A percentile compares a stretch with the other conserved stretches of the same genome.
phyloP scores from a whole-genome alignment of 2,888 invertebrate species.

The Torymus auratus region DNA sequence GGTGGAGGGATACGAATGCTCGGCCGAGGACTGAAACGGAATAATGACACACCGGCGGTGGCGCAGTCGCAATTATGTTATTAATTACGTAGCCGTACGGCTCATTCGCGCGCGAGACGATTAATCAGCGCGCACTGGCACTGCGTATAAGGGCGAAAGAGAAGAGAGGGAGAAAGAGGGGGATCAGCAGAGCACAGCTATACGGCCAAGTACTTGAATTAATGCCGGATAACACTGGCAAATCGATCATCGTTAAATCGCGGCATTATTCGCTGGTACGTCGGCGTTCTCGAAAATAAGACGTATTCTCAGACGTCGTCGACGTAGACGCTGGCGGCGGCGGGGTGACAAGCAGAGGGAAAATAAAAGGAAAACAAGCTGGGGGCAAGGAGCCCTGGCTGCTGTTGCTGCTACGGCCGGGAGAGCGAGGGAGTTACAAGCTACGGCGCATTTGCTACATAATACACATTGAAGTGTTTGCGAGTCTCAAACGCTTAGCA shows the following conservation, averaged over 20 bases:
- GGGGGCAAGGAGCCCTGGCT: background rate
- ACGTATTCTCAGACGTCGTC: slow-evolving; percentile 7
- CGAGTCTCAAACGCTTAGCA: slow-evolving; percentile 38
- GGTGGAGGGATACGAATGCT: no score
- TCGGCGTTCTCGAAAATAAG: background rate
- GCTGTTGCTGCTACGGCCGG: background rate
- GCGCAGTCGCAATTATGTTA: slow-evolving; percentile 6
- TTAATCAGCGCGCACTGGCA: slow-evolving; percentile 2
- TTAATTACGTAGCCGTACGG: slow-evolving; percentile 28
- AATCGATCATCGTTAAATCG: slow-evolving; percentile 48
- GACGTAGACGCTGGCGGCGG: background rate
- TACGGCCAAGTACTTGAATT: background rate
- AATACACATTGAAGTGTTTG: slow-evolving; percentile 28
- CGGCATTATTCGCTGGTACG: background rate
- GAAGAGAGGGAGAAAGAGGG: background rate
- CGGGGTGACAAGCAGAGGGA: background rate
- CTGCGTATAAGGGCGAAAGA: background rate
- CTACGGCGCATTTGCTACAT: slow-evolving; percentile 17
- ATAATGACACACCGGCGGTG: background rate
- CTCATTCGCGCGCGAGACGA: background rate
- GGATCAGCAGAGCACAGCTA: background rate
- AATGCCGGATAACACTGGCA: slow-evolving; percentile 18
- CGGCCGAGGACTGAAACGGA: background rate
- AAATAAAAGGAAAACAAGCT: slow-evolving; percentile 4
- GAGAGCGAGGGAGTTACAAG: slow-evolving; percentile 17